Evolutionary conservation across 2,888 invertebrate genomes (phyloP).

Genomic region (Heteromyza rotundicornis): DNA sequence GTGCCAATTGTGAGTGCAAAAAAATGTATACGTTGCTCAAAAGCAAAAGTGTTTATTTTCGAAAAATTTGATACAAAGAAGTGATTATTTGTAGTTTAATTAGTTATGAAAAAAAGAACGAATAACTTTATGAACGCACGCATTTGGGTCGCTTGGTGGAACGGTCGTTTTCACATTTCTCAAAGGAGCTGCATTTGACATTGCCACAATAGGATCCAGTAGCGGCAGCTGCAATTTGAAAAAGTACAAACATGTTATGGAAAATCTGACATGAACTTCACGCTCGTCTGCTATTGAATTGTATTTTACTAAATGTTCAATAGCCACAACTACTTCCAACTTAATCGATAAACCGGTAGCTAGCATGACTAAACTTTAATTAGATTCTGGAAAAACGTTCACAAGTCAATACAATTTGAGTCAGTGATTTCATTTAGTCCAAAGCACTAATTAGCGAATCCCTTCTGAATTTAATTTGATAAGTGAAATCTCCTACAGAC

Average conservation of each 20-base stretch:
- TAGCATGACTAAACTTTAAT: no score
- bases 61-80: background rate
- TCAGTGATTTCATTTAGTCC: no score
- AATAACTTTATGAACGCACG: conserved; percentile 64
- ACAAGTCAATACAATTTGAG: no score
- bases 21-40: conserved; percentile 10
- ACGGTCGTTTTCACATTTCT: conserved; percentile 73
- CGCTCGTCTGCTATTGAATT: no score
- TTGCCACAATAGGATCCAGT: conserved; percentile 72
- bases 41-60: conserved; percentile 13
- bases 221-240: conserved; percentile 43
- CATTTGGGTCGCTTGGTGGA: conserved; percentile 72
- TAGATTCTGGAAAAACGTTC: no score
- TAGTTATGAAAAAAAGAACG: conserved; percentile 7
- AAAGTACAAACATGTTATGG: background rate
- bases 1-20: conserved; percentile 57
- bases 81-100: background rate
- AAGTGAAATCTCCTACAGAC: no score
- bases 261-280: no score
- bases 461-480: no score
- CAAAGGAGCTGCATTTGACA: conserved; percentile 71
- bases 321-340: no score
- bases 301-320: no score
- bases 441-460: no score
- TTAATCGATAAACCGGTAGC: no score